Evolutionary conservation across 2,888 invertebrate species (phyloP).

Genomic region (Cecidostiba fungosa): DNA sequence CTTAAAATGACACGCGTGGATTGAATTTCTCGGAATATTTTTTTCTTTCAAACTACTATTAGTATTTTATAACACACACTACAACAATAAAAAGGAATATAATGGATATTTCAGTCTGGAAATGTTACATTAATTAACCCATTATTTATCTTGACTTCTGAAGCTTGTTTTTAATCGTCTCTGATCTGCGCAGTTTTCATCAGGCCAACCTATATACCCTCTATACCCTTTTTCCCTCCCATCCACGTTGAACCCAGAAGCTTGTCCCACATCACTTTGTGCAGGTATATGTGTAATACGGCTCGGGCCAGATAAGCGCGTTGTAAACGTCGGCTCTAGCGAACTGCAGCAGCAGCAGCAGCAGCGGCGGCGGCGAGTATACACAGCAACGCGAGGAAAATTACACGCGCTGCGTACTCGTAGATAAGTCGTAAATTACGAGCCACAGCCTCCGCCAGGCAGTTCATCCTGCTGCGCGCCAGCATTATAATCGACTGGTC

Average conservation of each 20-base stretch:
- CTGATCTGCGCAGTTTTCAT: too few species aligned
- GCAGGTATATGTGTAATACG: not conserved
- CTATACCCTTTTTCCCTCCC: too few species aligned
- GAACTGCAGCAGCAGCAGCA: not conserved
- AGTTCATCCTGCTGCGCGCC: constrained; percentile 34
- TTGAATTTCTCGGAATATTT: not conserved
- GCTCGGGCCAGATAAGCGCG: constrained; percentile 1
- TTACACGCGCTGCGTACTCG: constrained; percentile 31
- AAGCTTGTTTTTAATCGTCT: too few species aligned
- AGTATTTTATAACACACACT: too few species aligned
- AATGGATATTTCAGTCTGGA: too few species aligned
- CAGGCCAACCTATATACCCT: not conserved
- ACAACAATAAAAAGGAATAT: too few species aligned
- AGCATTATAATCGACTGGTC: constrained; percentile 9
- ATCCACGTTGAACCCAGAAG: too few species aligned
- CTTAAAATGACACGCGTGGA: not conserved
- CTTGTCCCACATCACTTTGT: too few species aligned
- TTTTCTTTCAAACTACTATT: too few species aligned
- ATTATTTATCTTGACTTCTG: too few species aligned
- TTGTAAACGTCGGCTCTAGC: constrained; percentile 10
- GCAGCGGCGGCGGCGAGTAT: not conserved
- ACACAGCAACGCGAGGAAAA: constrained; percentile 36
- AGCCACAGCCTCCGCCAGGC: constrained; percentile 10
- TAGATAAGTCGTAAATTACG: constrained; percentile 59
- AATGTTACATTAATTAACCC: too few species aligned